Evolutionary conservation across 2,888 invertebrate species (phyloP).

Genomic region (Leptopterna dolabrata): DNA sequence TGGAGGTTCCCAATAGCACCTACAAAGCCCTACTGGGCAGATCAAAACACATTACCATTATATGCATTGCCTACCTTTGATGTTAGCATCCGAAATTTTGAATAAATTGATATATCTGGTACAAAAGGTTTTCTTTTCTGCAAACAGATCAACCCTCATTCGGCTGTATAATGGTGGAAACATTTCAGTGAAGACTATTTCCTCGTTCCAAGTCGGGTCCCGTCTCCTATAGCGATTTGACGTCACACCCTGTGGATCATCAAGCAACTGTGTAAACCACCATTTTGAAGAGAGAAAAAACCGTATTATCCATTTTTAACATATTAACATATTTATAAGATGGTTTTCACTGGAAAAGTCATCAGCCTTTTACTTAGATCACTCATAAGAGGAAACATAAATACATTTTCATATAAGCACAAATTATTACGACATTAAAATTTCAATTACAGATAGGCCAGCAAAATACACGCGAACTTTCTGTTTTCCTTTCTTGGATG

Average conservation of each 20-base stretch:
- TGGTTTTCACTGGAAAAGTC: no score
- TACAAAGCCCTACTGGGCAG: no score
- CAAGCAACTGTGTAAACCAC: neutral
- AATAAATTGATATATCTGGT: conserved; percentile 45
- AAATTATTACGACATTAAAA: neutral
- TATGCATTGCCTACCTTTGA: conserved; percentile 22
- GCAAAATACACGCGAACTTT: conserved; percentile 52
- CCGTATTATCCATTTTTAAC: no score
- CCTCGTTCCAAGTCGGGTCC: conserved; percentile 48
- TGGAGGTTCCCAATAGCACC: no score
- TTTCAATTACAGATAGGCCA: conserved; percentile 51
- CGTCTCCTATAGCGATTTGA: conserved; percentile 22
- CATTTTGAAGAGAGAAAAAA: no score
- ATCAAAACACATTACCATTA: no score
- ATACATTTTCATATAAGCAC: no score
- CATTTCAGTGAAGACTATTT: conserved; percentile 54
- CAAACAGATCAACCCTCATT: conserved; percentile 43
- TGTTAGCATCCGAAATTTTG: conserved; percentile 50
- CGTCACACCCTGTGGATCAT: conserved; percentile 43
- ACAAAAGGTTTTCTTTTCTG: conserved; percentile 11
- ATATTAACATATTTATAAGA: no score
- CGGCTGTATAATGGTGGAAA: conserved; percentile 55
- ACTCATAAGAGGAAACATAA: no score
- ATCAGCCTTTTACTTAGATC: no score
- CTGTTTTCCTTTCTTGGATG: neutral